phyloP scores from a whole-genome alignment of 2,797 vertebrate species.

The Anguilla marmorata region DNA sequence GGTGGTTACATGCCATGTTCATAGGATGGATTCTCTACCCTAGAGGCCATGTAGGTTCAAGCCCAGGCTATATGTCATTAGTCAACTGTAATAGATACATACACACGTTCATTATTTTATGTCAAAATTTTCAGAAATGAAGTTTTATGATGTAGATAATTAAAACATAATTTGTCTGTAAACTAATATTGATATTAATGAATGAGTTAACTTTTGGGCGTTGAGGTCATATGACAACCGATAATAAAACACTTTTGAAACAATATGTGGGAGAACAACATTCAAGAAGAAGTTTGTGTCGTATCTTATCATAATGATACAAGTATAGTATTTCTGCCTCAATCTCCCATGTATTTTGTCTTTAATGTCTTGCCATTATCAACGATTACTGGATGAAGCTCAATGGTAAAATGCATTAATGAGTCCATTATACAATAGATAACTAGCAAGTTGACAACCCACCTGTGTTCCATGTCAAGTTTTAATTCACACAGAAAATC shows the following conservation, averaged over 20 bases:
- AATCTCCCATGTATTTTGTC: background rate
- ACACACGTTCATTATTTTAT: background rate
- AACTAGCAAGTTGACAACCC: background rate
- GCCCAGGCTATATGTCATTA: background rate
- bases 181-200: background rate
- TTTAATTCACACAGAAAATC: background rate
- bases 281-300: too few species aligned
- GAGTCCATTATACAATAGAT: background rate
- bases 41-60: background rate
- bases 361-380: background rate
- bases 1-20: background rate
- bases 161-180: background rate
- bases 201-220: background rate
- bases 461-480: background rate
- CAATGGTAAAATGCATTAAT: background rate
- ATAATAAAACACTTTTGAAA: background rate
- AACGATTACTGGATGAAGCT: background rate
- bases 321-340: constrained; percentile 3
- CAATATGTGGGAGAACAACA: background rate
- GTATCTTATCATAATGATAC: background rate
- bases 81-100: background rate
- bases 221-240: background rate
- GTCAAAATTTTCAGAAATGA: background rate
- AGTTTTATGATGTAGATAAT: background rate
- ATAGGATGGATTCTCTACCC: background rate